Percentiles rank a stretch among this genome's conserved stretches.
Evolutionary conservation across 2,888 invertebrate genomes (phyloP).

Genomic region (Chrysolina oricalcia): DNA sequence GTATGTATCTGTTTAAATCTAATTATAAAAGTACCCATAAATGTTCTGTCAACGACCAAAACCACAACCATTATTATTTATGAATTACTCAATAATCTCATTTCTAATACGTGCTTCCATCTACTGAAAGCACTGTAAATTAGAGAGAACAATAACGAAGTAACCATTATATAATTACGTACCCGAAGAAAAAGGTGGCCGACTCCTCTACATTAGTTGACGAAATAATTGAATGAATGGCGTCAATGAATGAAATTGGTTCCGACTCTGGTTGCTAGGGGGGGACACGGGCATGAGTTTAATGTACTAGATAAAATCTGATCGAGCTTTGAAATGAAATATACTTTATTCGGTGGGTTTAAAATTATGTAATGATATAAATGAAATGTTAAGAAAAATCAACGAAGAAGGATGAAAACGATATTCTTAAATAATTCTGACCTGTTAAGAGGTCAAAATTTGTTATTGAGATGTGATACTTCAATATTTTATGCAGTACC

Average conservation of each 20-base stretch:
- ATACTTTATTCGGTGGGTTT: too few species aligned
- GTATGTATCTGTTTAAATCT: not conserved
- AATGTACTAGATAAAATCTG: not conserved
- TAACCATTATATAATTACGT: slow-evolving; percentile 35
- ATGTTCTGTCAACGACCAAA: not conserved
- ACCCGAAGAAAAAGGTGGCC: slow-evolving; percentile 14
- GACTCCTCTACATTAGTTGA: not conserved
- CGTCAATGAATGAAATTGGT: slow-evolving; percentile 33
- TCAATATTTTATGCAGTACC: too few species aligned
- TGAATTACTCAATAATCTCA: slow-evolving; percentile 25
- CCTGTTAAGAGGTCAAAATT: too few species aligned
- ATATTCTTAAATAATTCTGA: too few species aligned
- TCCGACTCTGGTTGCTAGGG: not conserved
- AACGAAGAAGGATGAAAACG: too few species aligned
- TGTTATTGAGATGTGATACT: too few species aligned
- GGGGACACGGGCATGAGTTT: not conserved
- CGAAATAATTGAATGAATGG: slow-evolving; percentile 35
- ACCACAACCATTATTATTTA: not conserved
- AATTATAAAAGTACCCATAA: slow-evolving; percentile 21
- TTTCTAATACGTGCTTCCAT: slow-evolving; percentile 50
- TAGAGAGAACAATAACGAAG: slow-evolving; percentile 43
- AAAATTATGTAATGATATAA: too few species aligned
- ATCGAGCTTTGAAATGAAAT: too few species aligned
- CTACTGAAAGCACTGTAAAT: slow-evolving; percentile 47
- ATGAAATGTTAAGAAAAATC: too few species aligned